Conservation (phyloP, 2,888 invertebrate species). For the Brachyptera risi region DNA sequence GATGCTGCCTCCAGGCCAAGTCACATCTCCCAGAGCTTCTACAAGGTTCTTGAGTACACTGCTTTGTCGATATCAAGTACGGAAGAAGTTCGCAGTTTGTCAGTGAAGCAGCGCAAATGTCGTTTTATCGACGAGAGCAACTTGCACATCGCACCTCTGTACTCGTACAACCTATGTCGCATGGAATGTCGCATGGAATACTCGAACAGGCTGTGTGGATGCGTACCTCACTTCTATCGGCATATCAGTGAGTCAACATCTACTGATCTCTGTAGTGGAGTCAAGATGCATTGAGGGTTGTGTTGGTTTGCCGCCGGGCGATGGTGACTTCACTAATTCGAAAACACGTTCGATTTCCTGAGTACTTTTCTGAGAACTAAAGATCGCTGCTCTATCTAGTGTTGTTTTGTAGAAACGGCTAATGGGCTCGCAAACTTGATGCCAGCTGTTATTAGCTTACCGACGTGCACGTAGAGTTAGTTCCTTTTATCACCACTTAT, state of each 20-base stretch:
- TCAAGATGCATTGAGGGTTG: too few relatives aligned
- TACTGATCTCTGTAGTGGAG: too few relatives aligned
- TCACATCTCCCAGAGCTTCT: slow-evolving; percentile 50
- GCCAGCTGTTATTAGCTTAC: too few relatives aligned
- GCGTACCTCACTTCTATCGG: slow-evolving; percentile 71
- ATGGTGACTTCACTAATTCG: too few relatives aligned
- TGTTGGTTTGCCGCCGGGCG: too few relatives aligned
- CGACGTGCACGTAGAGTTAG: too few relatives aligned
- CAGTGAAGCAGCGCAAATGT: slow-evolving; percentile 58
- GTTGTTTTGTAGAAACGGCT: too few relatives aligned
- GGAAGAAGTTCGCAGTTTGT: slow-evolving; percentile 45
- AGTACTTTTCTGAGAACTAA: too few relatives aligned
- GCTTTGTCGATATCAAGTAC: slow-evolving; percentile 58
- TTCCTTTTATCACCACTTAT: too few relatives aligned
- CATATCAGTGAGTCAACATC: not conserved
- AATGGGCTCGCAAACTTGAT: too few relatives aligned
- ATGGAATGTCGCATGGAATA: slow-evolving; percentile 66
- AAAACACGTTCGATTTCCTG: too few relatives aligned
- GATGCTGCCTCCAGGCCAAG: slow-evolving; percentile 54
- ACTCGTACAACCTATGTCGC: slow-evolving; percentile 59
- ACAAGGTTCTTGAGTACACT: slow-evolving; percentile 57
- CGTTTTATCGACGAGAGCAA: slow-evolving; percentile 29
- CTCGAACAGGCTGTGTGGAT: slow-evolving; percentile 59
- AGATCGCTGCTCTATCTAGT: too few relatives aligned
- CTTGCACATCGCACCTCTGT: slow-evolving; percentile 14